Conservation (phyloP, 2,888 invertebrate species). For the Odontocerum albicorne region DNA sequence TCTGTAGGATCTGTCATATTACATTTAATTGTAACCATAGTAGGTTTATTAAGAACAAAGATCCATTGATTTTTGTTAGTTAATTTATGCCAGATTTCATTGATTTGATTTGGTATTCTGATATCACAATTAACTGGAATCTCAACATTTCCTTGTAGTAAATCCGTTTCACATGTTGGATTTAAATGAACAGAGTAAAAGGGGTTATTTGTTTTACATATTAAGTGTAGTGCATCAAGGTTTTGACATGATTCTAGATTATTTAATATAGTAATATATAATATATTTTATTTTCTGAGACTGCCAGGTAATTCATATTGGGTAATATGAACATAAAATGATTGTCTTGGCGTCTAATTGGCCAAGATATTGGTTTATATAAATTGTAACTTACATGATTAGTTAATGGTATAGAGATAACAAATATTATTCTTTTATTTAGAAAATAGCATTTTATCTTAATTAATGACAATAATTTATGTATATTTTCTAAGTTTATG, state of each 20-base stretch:
- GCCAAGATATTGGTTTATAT: background rate
- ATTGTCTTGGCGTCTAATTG: slow-evolving; percentile 5
- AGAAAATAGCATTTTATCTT: background rate
- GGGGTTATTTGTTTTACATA: background rate
- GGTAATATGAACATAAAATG: slow-evolving; percentile 7
- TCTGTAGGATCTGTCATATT: background rate
- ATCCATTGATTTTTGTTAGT: slow-evolving; percentile 11
- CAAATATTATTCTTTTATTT: slow-evolving; percentile 6
- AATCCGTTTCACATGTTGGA: slow-evolving; percentile 4
- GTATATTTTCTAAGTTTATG: background rate
- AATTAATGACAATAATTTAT: background rate
- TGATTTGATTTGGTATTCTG: slow-evolving; percentile 1
- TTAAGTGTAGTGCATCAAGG: background rate
- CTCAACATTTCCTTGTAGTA: background rate
- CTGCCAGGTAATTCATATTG: background rate
- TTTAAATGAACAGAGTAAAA: background rate
- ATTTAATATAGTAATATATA: slow-evolving; percentile 2
- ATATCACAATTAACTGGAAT: slow-evolving; percentile 3
- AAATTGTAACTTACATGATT: slow-evolving; percentile 3
- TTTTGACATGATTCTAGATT: slow-evolving; percentile 9
- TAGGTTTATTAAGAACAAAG: background rate
- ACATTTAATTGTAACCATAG: slow-evolving; percentile 6
- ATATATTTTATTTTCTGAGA: no score
- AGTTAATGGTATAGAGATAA: slow-evolving; percentile 3
- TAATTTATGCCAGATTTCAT: slow-evolving; percentile 15